Base-by-base conservation (phyloP, 2,113 vertebrate species). In the Nymphicus hollandicus region DNA sequence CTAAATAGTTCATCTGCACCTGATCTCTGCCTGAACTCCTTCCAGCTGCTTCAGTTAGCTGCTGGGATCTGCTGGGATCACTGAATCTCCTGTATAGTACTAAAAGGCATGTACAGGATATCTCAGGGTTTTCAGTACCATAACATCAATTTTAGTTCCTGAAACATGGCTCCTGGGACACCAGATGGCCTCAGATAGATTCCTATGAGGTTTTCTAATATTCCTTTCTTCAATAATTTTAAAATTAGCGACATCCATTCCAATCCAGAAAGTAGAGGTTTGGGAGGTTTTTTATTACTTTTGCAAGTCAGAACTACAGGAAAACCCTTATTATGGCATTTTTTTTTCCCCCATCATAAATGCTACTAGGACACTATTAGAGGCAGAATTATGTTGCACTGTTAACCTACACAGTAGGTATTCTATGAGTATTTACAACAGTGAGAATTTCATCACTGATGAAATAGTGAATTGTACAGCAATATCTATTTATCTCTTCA, bases 261-360 rank as follows among this genome's bases (percentile, higher is more conserved):
- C 12, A 74, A 23, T 72, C 79, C 17, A 39, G 33, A 74, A 81
- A 70, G 11, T 14, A 37, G 33, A 37, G 8, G 7, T 16, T 76
- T 49, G 8, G 3, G 16, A 23, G 33, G 0, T 0, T 3, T 43
- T 33, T 4, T 0, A 68, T 31, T 61, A 25, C 49, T 76, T 76
- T 49, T 86, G 1, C 61, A 56, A 61, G 13, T 56, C 53, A 86
- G 17, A 78, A 76, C 41, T 44, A 24, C 8, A 60, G 35, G 15
- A 79, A 91, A 85, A 5, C 2, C 6, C 10, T 41, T 7, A 47
- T 60, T 71, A 35, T 14, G 4, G 1, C 4, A 37, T 25, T 10
- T 53, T 56, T 61, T 23, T 0, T 50, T 27, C 8, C 4, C 13
- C 37, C 17, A 76, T 6, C 9, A n/a, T 33, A 82, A 61, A 44